These are phyloP conservation scores for Charaxes varanes DNA, from an alignment of 1,140 invertebrate species.

Conservation along the genomic window DNA sequence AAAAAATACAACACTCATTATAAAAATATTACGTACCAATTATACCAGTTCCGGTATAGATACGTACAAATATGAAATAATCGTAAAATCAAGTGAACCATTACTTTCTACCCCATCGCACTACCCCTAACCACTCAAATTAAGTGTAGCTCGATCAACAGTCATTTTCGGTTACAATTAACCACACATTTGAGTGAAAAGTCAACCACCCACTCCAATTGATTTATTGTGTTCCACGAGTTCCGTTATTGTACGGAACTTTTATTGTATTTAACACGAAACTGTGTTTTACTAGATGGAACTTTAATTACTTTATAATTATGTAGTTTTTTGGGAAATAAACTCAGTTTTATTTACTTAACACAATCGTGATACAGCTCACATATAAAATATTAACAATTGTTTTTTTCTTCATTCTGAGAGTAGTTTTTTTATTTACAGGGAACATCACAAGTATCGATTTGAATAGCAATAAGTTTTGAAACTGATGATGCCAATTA, in stretches of 20 bases:
- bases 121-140: constrained; percentile 69
- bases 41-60: constrained; percentile 40
- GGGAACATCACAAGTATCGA: too few species aligned
- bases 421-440: too few species aligned
- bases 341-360: too few species aligned
- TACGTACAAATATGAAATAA: constrained; percentile 55
- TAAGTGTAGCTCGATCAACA: constrained; percentile 73
- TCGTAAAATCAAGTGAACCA: constrained; percentile 40
- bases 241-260: constrained; percentile 64
- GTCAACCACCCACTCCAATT: constrained; percentile 74
- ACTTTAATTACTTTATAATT: too few species aligned
- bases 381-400: too few species aligned
- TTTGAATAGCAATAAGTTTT: too few species aligned
- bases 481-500: too few species aligned
- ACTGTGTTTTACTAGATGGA: too few species aligned
- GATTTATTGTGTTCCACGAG: constrained; percentile 70
- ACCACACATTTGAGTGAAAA: constrained; percentile 74
- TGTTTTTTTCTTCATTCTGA: too few species aligned
- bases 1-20: constrained; percentile 26
- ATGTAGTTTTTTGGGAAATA: too few species aligned
- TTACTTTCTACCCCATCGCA: constrained; percentile 24
- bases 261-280: constrained; percentile 34
- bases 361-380: too few species aligned
- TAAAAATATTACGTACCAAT: constrained; percentile 23
- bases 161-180: constrained; percentile 74